A percentile compares a stretch with the other conserved stretches of the same genome.
phyloP scores from a whole-genome alignment of 1,140 invertebrate species.

The Scaptomyza hsui region DNA sequence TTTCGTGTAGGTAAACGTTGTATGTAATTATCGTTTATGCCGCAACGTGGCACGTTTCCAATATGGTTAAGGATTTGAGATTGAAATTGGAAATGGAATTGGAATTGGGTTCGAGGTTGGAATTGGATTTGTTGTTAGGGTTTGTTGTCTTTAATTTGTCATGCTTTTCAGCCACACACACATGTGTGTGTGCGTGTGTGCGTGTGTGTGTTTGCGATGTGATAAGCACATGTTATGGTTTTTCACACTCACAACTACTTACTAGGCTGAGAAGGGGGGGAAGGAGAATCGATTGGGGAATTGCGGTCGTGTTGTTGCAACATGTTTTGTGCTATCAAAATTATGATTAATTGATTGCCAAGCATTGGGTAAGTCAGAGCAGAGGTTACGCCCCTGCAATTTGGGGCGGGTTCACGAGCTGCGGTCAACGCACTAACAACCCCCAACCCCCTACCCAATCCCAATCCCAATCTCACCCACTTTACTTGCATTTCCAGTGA shows the following conservation, averaged over 20 bases:
- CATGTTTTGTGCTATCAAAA: constrained; percentile 73
- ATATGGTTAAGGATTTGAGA: constrained; percentile 45
- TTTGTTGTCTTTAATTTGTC: constrained; percentile 70
- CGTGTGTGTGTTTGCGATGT: constrained; percentile 49
- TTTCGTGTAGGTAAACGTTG: constrained; percentile 48
- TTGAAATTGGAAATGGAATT: constrained; percentile 8
- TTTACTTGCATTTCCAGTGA: constrained; percentile 29
- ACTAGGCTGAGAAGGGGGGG: too few relatives aligned
- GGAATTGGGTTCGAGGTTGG: constrained; percentile 18
- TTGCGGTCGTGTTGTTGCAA: constrained; percentile 56
- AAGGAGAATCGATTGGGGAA: too few relatives aligned
- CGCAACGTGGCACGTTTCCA: constrained; percentile 72
- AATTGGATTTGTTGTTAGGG: constrained; percentile 6
- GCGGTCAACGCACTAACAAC: constrained; percentile 45
- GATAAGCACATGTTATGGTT: constrained; percentile 80
- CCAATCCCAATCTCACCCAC: neutral
- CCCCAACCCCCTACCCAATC: constrained; percentile 10
- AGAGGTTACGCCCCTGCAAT: constrained; percentile 62
- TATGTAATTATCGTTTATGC: constrained; percentile 78
- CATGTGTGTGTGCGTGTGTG: constrained; percentile 33
- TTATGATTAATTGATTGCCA: constrained; percentile 79
- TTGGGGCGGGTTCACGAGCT: constrained; percentile 42
- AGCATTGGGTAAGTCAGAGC: constrained; percentile 27
- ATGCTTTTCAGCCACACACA: constrained; percentile 74
- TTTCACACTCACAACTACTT: constrained; percentile 58